Percentiles rank a stretch among this genome's conserved stretches.
These are phyloP conservation scores for Lysiphlebus fabarum DNA, from an alignment of 1,140 invertebrate genomes.

Conservation along the genomic window DNA sequence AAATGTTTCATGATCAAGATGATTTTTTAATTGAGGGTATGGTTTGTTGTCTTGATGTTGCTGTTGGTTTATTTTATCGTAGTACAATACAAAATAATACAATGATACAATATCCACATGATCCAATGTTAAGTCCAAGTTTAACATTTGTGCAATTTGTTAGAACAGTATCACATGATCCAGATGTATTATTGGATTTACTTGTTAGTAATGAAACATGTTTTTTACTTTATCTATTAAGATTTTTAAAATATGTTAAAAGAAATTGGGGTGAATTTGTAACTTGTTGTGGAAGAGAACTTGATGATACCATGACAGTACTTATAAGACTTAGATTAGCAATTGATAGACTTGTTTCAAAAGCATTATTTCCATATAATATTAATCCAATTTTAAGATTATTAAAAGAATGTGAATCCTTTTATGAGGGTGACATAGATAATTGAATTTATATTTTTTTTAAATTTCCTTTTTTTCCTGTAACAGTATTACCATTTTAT, in stretches of 20 bases:
- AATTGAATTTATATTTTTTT: conserved; percentile 33
- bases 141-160: conserved; percentile 82
- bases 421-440: conserved; percentile 75
- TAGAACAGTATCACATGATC: conserved; percentile 77
- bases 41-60: conserved; percentile 86
- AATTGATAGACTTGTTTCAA: conserved; percentile 77
- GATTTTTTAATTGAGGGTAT: conserved; percentile 89
- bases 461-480: conserved; percentile 7
- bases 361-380: conserved; percentile 83
- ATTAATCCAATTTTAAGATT: conserved; percentile 82
- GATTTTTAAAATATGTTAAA: conserved; percentile 81
- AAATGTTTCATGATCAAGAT: conserved; percentile 85
- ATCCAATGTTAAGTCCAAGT: conserved; percentile 77
- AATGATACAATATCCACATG: conserved; percentile 43
- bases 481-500: conserved; percentile 21
- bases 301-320: conserved; percentile 81
- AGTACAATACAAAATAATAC: conserved; percentile 71
- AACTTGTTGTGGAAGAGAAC: conserved; percentile 69
- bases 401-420: conserved; percentile 78
- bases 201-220: conserved; percentile 89
- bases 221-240: conserved; percentile 80
- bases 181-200: conserved; percentile 79
- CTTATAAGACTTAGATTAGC: conserved; percentile 75
- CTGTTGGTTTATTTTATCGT: conserved; percentile 76
- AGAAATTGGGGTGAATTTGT: conserved; percentile 82